Conservation (phyloP, 2,888 invertebrate species). For the Geophilus truncorum region DNA sequence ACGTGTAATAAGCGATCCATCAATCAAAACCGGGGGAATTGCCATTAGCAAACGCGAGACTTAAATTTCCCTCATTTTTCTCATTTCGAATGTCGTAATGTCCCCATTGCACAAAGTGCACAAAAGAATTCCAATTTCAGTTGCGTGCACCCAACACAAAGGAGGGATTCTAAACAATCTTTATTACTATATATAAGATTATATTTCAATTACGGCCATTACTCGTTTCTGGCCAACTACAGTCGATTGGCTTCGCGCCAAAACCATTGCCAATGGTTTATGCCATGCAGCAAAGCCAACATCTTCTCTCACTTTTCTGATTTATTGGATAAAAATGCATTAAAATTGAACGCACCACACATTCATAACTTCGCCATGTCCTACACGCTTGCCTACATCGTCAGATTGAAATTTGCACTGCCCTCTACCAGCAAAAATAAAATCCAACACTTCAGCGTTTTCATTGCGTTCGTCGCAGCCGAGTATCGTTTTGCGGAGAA, state of each 20-base stretch:
- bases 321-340: slow-evolving; percentile 31
- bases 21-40: background rate
- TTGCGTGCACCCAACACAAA: slow-evolving; percentile 2
- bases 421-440: background rate
- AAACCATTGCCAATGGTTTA: slow-evolving; percentile 23
- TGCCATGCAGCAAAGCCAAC: background rate
- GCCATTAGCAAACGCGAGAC: background rate
- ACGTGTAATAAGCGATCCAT: background rate
- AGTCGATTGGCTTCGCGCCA: slow-evolving; percentile 4
- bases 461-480: background rate
- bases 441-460: slow-evolving; percentile 1
- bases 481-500: background rate
- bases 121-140: slow-evolving; percentile 23
- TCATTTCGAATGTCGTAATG: slow-evolving; percentile 13
- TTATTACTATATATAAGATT: slow-evolving; percentile 27
- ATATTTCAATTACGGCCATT: slow-evolving; percentile 27
- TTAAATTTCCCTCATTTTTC: slow-evolving; percentile 10
- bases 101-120: background rate
- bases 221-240: slow-evolving; percentile 1
- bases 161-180: slow-evolving; percentile 13
- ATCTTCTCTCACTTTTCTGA: slow-evolving; percentile 14
- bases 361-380: slow-evolving; percentile 18
- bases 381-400: slow-evolving; percentile 13
- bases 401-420: background rate
- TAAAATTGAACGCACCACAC: slow-evolving; percentile 29